A percentile compares a stretch with the other conserved stretches of the same genome.
These are phyloP conservation scores for Sericinus montela DNA, from an alignment of 2,888 invertebrate species.

Conservation along the genomic window DNA sequence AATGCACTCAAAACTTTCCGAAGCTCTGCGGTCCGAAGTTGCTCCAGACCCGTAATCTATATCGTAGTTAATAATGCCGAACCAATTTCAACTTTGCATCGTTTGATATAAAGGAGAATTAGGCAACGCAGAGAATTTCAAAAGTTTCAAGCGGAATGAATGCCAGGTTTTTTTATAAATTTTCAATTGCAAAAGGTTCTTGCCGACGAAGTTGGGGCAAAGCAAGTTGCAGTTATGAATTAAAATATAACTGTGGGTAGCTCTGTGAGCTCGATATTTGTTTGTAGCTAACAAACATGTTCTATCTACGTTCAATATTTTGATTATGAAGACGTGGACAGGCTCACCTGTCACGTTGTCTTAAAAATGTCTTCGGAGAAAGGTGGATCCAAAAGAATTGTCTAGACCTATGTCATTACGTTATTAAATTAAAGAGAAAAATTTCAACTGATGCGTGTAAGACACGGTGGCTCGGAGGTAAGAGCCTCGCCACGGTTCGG, in stretches of 20 bases:
- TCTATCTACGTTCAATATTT: too few relatives aligned
- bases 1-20: conserved; percentile 31
- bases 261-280: too few relatives aligned
- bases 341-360: too few relatives aligned
- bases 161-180: conserved; percentile 22
- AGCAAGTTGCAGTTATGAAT: conserved; percentile 10
- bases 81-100: conserved; percentile 15
- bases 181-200: conserved; percentile 22
- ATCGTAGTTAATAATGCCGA: conserved; percentile 18
- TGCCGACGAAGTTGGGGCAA: conserved; percentile 36
- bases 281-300: too few relatives aligned
- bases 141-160: conserved; percentile 10
- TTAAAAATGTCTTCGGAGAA: too few relatives aligned
- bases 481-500: too few relatives aligned
- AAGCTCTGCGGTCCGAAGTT: conserved; percentile 26
- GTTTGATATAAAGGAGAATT: conserved; percentile 7
- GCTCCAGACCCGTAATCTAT: conserved; percentile 27
- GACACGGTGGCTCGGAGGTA: too few relatives aligned
- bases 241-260: neutral
- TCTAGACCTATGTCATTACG: too few relatives aligned
- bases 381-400: too few relatives aligned
- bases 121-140: conserved; percentile 16
- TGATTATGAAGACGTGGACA: too few relatives aligned
- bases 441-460: too few relatives aligned
- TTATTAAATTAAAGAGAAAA: too few relatives aligned